Conservation (phyloP, 2,888 invertebrate genomes). For the Philaethria dido region DNA sequence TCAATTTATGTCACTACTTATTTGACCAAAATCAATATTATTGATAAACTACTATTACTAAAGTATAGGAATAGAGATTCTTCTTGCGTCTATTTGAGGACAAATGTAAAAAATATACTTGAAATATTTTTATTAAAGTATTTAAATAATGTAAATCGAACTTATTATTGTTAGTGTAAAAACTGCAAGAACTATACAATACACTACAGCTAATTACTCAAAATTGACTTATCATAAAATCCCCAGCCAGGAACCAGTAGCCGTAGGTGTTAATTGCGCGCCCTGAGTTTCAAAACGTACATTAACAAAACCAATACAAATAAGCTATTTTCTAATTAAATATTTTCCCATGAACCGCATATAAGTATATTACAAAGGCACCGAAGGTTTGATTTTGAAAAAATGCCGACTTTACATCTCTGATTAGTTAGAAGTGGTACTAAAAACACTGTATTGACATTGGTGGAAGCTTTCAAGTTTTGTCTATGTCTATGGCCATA, state of each 20-base stretch:
- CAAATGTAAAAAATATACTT: no score
- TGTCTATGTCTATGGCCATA: slow-evolving; percentile 63
- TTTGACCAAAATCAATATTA: no score
- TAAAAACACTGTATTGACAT: slow-evolving; percentile 80
- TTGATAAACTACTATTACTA: no score
- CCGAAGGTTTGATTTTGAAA: slow-evolving; percentile 63
- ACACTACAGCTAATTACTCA: slow-evolving; percentile 43
- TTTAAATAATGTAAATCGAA: background rate
- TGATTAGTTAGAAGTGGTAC: slow-evolving; percentile 81
- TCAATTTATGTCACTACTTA: no score
- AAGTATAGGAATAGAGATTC: no score
- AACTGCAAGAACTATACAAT: background rate
- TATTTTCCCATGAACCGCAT: slow-evolving; percentile 77
- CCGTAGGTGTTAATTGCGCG: slow-evolving; percentile 64
- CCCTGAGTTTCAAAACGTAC: slow-evolving; percentile 55
- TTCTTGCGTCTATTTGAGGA: no score
- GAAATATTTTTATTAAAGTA: no score
- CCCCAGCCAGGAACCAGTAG: slow-evolving; percentile 65
- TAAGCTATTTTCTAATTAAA: slow-evolving; percentile 83
- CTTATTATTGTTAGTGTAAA: background rate
- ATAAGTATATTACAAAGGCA: slow-evolving; percentile 66
- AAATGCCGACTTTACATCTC: slow-evolving; percentile 77
- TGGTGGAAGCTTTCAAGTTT: slow-evolving; percentile 68
- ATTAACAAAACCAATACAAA: slow-evolving; percentile 83
- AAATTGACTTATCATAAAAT: slow-evolving; percentile 77